Evolutionary conservation across 2,113 vertebrate genomes (phyloP).

Genomic region (Lepus timidus): DNA sequence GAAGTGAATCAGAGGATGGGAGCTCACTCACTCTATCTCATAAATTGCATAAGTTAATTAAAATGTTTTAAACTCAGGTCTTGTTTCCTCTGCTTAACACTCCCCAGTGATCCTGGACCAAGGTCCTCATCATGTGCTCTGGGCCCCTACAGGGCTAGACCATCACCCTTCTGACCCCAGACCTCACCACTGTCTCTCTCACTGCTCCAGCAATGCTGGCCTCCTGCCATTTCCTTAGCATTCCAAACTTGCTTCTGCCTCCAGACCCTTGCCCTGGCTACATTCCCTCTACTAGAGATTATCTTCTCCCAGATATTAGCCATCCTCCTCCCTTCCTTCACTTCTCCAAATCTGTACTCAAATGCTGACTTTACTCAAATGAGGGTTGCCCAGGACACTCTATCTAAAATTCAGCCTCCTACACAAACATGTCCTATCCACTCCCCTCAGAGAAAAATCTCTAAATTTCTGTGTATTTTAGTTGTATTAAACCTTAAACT

Average conservation of each 20-base stretch:
- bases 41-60: no score
- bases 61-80: neutral
- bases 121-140: fast-evolving
- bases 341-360: neutral
- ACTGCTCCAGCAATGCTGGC: neutral
- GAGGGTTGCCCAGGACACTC: neutral
- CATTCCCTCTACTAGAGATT: neutral
- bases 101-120: neutral
- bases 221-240: neutral
- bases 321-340: neutral
- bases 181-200: neutral
- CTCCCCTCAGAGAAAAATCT: neutral
- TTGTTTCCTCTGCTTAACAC: neutral
- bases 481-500: neutral
- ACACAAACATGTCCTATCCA: neutral
- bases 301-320: neutral
- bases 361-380: neutral
- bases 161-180: neutral
- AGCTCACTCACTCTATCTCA: no score
- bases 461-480: neutral
- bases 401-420: neutral
- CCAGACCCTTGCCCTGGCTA: neutral
- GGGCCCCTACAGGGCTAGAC: no score
- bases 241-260: neutral
- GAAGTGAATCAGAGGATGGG: no score